Evolutionary conservation across 1,140 invertebrate species (phyloP).

Genomic region (Drosophila bocqueti): DNA sequence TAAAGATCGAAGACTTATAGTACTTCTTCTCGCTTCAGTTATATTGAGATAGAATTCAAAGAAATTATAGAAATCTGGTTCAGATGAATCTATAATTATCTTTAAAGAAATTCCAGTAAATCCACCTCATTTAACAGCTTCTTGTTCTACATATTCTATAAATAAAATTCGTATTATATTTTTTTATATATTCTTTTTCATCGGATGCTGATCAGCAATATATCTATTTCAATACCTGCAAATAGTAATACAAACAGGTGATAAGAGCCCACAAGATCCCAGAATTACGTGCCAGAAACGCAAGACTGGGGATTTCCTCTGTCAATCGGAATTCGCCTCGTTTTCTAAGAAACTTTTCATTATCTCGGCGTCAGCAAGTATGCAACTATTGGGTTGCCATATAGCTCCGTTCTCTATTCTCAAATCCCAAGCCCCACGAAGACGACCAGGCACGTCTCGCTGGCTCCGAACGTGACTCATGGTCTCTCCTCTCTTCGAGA

Average conservation of each 20-base stretch:
- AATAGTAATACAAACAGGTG: slow-evolving; percentile 8
- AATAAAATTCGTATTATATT: neutral
- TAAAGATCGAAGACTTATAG: neutral
- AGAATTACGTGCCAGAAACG: slow-evolving; percentile 26
- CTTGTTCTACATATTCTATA: neutral
- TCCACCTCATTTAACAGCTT: neutral
- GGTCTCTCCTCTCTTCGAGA: slow-evolving; percentile 3
- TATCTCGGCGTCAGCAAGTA: slow-evolving; percentile 25
- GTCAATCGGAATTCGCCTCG: slow-evolving; percentile 33
- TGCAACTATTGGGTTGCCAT: slow-evolving; percentile 19
- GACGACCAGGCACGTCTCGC: slow-evolving; percentile 33
- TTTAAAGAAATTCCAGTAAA: neutral
- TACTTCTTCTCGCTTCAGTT: neutral
- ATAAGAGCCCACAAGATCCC: slow-evolving; percentile 13
- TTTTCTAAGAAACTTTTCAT: slow-evolving; percentile 39
- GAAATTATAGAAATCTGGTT: neutral
- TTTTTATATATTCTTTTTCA: neutral
- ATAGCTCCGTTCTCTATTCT: slow-evolving; percentile 29
- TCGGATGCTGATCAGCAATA: neutral
- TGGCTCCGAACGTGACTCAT: slow-evolving; percentile 48
- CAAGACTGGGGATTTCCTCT: slow-evolving; percentile 30
- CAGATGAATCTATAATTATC: slow-evolving; percentile 5
- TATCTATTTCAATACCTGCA: neutral
- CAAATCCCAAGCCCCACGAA: slow-evolving; percentile 10
- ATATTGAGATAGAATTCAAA: neutral